Evolutionary conservation across 2,888 invertebrate genomes (phyloP).

Genomic region (Apodemia zela): DNA sequence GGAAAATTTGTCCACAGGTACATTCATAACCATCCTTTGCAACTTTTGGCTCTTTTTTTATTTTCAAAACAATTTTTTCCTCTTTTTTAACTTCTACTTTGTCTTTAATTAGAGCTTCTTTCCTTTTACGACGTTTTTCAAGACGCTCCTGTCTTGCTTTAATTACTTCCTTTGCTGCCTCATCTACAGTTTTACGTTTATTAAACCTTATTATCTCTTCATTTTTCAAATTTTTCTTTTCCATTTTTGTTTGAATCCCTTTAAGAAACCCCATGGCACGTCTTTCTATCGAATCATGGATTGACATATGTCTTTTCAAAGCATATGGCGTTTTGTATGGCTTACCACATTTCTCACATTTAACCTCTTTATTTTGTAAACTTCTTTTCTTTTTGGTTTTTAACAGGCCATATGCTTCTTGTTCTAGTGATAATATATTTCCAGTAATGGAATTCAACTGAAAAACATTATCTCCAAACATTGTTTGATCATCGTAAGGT

Average conservation of each 20-base stretch:
- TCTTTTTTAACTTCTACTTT: slow-evolving; percentile 25
- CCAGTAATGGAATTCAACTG: slow-evolving; percentile 71
- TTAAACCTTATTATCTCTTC: not conserved
- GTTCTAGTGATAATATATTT: slow-evolving; percentile 59
- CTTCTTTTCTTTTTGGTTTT: slow-evolving; percentile 36
- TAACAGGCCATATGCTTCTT: slow-evolving; percentile 62
- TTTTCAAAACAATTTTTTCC: slow-evolving; percentile 24
- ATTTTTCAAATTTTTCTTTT: not conserved
- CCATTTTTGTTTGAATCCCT: slow-evolving; percentile 15
- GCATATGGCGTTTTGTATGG: slow-evolving; percentile 37
- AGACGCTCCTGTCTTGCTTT: slow-evolving; percentile 34
- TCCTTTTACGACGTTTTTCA: slow-evolving; percentile 42
- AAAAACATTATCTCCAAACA: slow-evolving; percentile 49
- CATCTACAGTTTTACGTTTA: not conserved
- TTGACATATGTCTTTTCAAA: slow-evolving; percentile 48
- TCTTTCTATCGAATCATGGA: slow-evolving; percentile 56
- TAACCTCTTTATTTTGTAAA: slow-evolving; percentile 17
- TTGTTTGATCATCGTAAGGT: slow-evolving; percentile 31
- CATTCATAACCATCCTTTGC: slow-evolving; percentile 59
- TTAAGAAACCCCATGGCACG: slow-evolving; percentile 49
- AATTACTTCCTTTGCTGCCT: slow-evolving; percentile 22
- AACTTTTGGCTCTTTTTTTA: slow-evolving; percentile 21
- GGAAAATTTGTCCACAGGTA: slow-evolving; percentile 59
- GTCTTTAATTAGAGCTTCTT: slow-evolving; percentile 28
- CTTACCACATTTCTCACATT: slow-evolving; percentile 50